Evolutionary conservation across 2,888 invertebrate genomes (phyloP).

Genomic region (Plagiodera versicolora): DNA sequence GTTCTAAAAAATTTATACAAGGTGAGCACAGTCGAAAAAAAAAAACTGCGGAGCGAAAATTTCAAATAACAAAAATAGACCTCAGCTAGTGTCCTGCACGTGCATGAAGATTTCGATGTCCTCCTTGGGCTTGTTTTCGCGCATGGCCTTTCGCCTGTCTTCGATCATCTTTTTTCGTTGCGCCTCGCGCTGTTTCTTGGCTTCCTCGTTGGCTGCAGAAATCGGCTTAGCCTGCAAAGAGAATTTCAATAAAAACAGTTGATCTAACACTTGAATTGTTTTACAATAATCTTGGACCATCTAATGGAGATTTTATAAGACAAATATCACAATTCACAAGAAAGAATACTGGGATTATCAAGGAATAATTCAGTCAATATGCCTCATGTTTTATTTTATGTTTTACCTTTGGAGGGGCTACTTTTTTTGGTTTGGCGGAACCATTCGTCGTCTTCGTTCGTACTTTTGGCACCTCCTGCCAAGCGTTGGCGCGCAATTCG

Average conservation of each 20-base stretch:
- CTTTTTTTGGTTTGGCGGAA: slow-evolving; percentile 32
- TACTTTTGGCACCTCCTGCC: slow-evolving; percentile 58
- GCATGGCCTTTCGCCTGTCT: slow-evolving; percentile 66
- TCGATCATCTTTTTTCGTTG: slow-evolving; percentile 82
- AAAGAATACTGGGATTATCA: too few species aligned
- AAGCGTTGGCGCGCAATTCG: slow-evolving; percentile 64
- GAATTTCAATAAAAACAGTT: too few species aligned
- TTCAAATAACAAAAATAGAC: slow-evolving; percentile 13
- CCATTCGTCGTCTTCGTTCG: slow-evolving; percentile 17
- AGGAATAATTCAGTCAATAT: too few species aligned
- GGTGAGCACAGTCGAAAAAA: slow-evolving; percentile 19
- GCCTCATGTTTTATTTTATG: too few species aligned
- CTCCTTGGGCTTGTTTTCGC: slow-evolving; percentile 39
- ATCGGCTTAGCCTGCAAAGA: not conserved
- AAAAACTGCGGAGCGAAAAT: not conserved
- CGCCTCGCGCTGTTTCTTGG: slow-evolving; percentile 61
- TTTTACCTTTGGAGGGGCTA: not conserved
- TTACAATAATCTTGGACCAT: too few species aligned
- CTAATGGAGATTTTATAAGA: too few species aligned
- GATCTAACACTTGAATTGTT: too few species aligned
- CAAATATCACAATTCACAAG: too few species aligned
- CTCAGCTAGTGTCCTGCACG: slow-evolving; percentile 54
- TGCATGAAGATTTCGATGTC: slow-evolving; percentile 55
- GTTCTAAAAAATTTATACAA: slow-evolving; percentile 19
- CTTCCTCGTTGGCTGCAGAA: slow-evolving; percentile 5